Evolutionary conservation across 2,113 vertebrate species (phyloP).

Genomic region (Entomyzon cyanotis): DNA sequence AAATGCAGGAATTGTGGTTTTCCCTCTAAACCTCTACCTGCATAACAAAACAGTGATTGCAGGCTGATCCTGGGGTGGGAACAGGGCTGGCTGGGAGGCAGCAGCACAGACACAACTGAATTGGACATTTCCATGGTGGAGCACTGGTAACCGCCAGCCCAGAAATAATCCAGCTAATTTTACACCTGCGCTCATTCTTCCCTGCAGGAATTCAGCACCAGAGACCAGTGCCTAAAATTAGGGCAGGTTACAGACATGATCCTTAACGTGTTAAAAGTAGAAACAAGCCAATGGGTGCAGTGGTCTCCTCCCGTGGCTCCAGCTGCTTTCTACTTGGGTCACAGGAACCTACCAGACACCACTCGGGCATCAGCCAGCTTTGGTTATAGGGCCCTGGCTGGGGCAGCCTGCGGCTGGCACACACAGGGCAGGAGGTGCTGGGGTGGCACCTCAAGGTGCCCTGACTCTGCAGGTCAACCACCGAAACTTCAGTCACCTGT

Average conservation of each 20-base stretch:
- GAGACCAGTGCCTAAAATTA: conserved; percentile 20
- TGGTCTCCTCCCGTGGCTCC: not conserved
- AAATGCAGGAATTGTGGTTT: not conserved
- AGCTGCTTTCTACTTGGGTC: not conserved
- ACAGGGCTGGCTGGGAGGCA: fast-evolving
- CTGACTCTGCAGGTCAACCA: not conserved
- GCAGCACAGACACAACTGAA: fast-evolving
- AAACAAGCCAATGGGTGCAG: not conserved
- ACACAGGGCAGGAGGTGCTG: not conserved
- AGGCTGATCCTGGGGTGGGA: not conserved
- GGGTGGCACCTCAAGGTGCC: not conserved
- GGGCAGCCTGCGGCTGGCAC: not conserved
- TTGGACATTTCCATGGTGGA: not conserved
- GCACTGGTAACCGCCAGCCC: not conserved
- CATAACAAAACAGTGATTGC: not conserved
- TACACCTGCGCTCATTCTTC: conserved; percentile 32
- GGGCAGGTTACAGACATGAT: conserved; percentile 1
- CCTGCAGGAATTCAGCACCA: not conserved
- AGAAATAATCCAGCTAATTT: conserved; percentile 57
- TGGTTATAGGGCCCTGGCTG: fast-evolving
- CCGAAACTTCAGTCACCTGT: fast-evolving
- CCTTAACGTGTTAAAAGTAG: not conserved
- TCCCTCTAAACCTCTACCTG: not conserved
- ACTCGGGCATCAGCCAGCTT: not conserved
- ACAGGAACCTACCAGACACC: not conserved